These are phyloP conservation scores for Cephalopterus ornatus DNA, from an alignment of 2,113 vertebrate genomes.

Conservation along the genomic window DNA sequence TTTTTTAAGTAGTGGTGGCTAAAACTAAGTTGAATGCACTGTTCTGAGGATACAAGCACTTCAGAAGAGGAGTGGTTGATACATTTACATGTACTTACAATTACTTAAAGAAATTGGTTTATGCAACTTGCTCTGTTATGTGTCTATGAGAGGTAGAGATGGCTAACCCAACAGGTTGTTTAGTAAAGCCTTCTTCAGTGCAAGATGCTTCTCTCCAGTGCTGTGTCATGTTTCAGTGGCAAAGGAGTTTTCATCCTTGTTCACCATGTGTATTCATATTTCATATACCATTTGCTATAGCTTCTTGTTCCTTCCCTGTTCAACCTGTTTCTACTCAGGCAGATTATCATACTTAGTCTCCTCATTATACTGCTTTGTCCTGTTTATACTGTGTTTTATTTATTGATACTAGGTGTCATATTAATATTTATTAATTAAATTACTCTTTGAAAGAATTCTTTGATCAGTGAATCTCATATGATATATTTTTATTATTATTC, in stretches of 20 bases:
- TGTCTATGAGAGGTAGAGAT: not conserved
- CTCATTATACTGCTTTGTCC: not conserved
- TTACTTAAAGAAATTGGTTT: not conserved
- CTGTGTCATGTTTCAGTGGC: not conserved
- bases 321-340: not conserved
- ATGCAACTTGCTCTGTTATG: not conserved
- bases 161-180: not conserved
- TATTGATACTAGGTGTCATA: not conserved
- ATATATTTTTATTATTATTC: not conserved
- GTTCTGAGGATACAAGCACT: not conserved
- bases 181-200: not conserved
- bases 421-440: not conserved
- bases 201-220: not conserved
- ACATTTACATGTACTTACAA: not conserved
- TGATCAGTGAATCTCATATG: not conserved
- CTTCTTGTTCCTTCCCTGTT: not conserved
- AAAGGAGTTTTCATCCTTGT: not conserved
- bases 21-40: not conserved
- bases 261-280: not conserved
- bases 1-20: not conserved
- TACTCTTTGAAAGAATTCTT: not conserved
- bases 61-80: not conserved
- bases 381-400: not conserved
- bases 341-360: not conserved
- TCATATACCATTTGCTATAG: not conserved